Evolutionary conservation across 2,113 vertebrate genomes (phyloP).

Genomic region (Poeciliopsis turrubarensis): DNA sequence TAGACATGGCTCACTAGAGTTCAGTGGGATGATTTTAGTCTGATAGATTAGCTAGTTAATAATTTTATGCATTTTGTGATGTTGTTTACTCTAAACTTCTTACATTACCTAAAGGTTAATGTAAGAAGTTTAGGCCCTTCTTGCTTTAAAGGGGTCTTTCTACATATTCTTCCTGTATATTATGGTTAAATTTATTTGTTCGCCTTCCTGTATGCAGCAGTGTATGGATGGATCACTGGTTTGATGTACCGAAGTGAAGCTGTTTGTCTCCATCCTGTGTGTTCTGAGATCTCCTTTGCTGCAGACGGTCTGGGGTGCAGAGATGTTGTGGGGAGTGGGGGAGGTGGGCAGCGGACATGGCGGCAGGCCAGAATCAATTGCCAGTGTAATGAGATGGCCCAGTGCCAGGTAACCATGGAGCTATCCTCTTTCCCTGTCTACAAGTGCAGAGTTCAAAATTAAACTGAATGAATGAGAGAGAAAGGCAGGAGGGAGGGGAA

Average conservation of each 20-base stretch:
- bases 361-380: constrained; percentile 85
- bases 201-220: constrained; percentile 10
- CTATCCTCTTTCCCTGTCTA: constrained; percentile 78
- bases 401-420: constrained; percentile 85
- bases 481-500: constrained; percentile 27
- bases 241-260: constrained; percentile 49
- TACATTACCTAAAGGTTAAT: no score
- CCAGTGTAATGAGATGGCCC: constrained; percentile 86
- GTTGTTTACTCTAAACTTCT: no score
- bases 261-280: constrained; percentile 65
- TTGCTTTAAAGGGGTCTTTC: constrained; percentile 3
- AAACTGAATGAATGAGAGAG: constrained; percentile 78
- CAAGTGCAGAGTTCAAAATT: constrained; percentile 81
- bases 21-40: background rate
- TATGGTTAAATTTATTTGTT: constrained; percentile 25
- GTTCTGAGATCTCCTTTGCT: constrained; percentile 72
- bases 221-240: constrained; percentile 34
- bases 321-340: constrained; percentile 58
- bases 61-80: no score
- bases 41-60: no score
- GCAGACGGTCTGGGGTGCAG: constrained; percentile 81
- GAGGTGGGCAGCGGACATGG: constrained; percentile 78
- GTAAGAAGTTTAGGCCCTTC: no score
- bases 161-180: background rate
- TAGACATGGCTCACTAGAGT: background rate